Evolutionary conservation across 2,888 invertebrate genomes (phyloP), one percentile per base, ranked within the genome.

Genomic region (Volucella bombylans): DNA sequence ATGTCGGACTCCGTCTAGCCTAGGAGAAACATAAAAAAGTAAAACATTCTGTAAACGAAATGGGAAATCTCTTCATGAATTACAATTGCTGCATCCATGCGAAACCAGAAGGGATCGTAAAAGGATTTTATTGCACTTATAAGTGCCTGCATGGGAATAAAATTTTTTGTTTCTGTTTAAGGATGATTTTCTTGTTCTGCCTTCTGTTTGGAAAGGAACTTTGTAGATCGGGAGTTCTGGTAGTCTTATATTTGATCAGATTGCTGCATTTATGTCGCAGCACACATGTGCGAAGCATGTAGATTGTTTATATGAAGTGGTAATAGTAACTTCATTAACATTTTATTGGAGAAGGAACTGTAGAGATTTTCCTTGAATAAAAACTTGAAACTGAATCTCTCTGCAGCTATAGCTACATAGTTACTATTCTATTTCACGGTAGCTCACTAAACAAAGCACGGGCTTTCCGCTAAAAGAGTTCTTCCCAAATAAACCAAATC

Each of bases 91-190:
- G 57, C 52, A 50, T 64, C 61, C 71, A 81, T 77, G 85, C 80
- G 61, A 85, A 85, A 85, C 85, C 85, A 77, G 72, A 85, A 81
- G 45, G 78, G 85, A 68, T 85, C 85, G 72, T 85, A 68, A 85
- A 74, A 50, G 62, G 68, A 77, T 85, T 85, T 85, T 85, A 85
- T 85, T 77, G 81, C 81, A 72, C 71, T 81, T 85, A 81, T 81
- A 85, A 85, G 80, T 85, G 85, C 80, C 67, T 80, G 67, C 78
- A 77, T 85, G 83, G 76, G 73, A 76, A 64, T 72, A 41, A 71
- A 76, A 80, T 50, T 72, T 43, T 41, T 18, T 57, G 39, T 50
- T 8, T 45, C 4, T 38, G 8, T 55, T 0, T 52, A 18, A 14
- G 14, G 15, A 50, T 49, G 71, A 73, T 62, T 43, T 31, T 55